Percentiles rank a stretch among this genome's conserved stretches.
phyloP scores from a whole-genome alignment of 2,888 invertebrate species.

The Drosophila testacea region DNA sequence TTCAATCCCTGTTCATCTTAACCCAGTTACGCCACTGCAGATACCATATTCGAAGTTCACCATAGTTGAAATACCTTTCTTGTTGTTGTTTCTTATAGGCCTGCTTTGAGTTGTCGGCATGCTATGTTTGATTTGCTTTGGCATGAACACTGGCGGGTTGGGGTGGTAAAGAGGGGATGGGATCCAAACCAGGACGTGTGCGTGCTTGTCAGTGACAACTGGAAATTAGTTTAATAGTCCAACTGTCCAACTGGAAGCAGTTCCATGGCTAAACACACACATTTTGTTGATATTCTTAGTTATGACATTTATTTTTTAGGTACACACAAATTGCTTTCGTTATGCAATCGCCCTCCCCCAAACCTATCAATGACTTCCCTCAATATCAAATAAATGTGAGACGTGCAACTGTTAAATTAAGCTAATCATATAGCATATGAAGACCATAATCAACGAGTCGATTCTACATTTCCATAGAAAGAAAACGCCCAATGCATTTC shows the following conservation, averaged over 20 bases:
- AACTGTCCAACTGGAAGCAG: constrained; percentile 43
- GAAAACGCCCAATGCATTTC: constrained; percentile 38
- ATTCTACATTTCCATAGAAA: constrained; percentile 15
- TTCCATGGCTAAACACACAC: constrained; percentile 27
- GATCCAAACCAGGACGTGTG: constrained; percentile 47
- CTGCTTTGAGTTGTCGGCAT: constrained; percentile 24
- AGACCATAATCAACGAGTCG: constrained; percentile 45
- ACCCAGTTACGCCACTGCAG: background rate
- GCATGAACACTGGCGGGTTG: background rate
- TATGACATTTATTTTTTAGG: constrained; percentile 70
- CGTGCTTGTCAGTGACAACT: constrained; percentile 78
- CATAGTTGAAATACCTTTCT: constrained; percentile 58
- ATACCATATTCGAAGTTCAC: constrained; percentile 50
- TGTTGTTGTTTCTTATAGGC: constrained; percentile 42
- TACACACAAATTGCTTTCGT: constrained; percentile 65
- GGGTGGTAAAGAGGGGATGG: background rate
- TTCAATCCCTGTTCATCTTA: background rate
- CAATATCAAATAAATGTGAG: constrained; percentile 72
- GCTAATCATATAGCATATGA: constrained; percentile 60
- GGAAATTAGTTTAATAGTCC: constrained; percentile 80
- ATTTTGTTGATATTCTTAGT: constrained; percentile 64
- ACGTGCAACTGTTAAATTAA: constrained; percentile 75
- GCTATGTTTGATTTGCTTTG: constrained; percentile 38
- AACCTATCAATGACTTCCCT: background rate
- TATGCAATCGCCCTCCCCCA: constrained; percentile 24